Evolutionary conservation across 2,113 vertebrate genomes (phyloP), one percentile per base, ranked within the genome.

Genomic region (Chionomys nivalis): DNA sequence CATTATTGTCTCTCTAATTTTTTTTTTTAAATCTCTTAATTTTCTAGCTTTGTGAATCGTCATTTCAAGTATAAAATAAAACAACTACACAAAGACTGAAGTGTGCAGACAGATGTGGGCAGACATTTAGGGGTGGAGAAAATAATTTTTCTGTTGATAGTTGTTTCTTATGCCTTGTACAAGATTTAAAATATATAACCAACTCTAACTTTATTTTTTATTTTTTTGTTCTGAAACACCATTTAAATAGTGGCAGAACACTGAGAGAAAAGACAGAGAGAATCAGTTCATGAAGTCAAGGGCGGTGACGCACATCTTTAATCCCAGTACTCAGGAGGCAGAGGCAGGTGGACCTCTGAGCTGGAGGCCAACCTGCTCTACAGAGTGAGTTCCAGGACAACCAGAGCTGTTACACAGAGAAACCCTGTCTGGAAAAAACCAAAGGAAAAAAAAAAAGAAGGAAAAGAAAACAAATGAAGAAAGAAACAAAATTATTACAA

Each of bases 31-130:
- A 81, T 75, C n/a, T 94, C 92, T 96, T 96, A 90, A 77, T 97
- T 98, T 97, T 95, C 90, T 94, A 26, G 92, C 93, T 95, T 91
- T 97, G 42, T 97, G 97, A 96, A 97, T 89, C 97, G 66, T 91
- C 63, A 58, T 94, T 97, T 94, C 94, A 97, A 94, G 23, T 95
- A 87, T 87, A 94, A 97, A 97, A 94, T 61, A 58, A 58, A 58
- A 55, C 55, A 55, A 58, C 58, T 58, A 21, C 19, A 0, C 96
- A 55, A 65, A 91, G 68, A 16, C 4, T 96, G 49, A 94, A 82
- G 39, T 82, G 79, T 87, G 93, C 66, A 93, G 95, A 93, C 97
- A 97, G 96, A 96, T 97, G 96, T 98, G 98, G 79, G 36, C 91
- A 95, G 0, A 17, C 86, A 66, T 98, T 97, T 98, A 90, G 78